Base-by-base conservation (phyloP, 2,797 vertebrate species). In the Harpagifer antarcticus region DNA sequence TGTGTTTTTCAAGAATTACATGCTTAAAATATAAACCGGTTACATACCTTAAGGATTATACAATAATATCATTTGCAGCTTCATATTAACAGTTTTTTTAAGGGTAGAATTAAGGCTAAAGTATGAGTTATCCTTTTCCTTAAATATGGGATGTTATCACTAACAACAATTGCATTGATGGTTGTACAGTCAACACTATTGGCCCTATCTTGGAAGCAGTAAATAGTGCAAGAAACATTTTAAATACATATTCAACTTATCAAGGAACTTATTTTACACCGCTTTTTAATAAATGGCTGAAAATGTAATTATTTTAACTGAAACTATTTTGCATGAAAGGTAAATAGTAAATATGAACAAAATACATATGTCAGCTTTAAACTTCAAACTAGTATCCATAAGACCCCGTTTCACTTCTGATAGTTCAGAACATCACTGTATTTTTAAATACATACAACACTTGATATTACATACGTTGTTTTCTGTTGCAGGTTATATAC, bases 141-240 rank as follows among this genome's bases (percentile, higher is more conserved):
- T 65, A 1, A 47, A 47, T 48, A 7, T 45, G 20, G 47, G 44
- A 50, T 33, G 49, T 63, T 61, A 57, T 65, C 48, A 15, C 43
- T 42, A 68, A 60, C 27, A 69, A 12, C 1, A 43, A 13, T 44
- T 53, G 3, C n/a, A 20, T 12, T 52, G 0, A 69, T 17, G 48
- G 40, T 52, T 10, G 42, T 48, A 68, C 20, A 62, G 33, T 62
- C 45, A 79, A 70, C 58, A 76, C 17, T 20, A 37, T 17, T 56
- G 8, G 5, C 23, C 14, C 3, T 37, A 17, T 67, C 13, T 66
- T 42, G 31, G 63, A 72, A 77, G 52, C n/a, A 57, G 8, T 45
- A 11, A 42, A 49, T 58, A 42, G 7, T 56, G 76, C n/a, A 23
- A 54, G 42, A 3, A 44, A 52, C 71, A 16, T 5, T 1, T 27